A percentile compares a stretch with the other conserved stretches of the same genome.
These are phyloP conservation scores for Linurgus olivaceus DNA, from an alignment of 2,797 vertebrate species.

Conservation along the genomic window DNA sequence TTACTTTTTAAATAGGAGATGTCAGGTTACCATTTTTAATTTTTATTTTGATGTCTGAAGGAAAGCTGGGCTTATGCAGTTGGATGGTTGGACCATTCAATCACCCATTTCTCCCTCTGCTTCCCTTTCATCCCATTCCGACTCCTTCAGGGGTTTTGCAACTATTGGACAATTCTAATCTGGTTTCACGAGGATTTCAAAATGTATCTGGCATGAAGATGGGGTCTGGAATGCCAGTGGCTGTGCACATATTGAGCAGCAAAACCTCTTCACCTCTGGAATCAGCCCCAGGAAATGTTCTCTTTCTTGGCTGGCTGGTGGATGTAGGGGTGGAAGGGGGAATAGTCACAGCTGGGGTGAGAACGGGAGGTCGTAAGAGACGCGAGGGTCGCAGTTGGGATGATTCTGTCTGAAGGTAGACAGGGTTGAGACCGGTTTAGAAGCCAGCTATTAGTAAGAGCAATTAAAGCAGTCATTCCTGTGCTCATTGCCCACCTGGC, in stretches of 20 bases:
- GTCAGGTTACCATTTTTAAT: background rate
- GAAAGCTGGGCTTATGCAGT: background rate
- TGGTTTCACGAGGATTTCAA: background rate
- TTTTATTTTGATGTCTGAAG: background rate
- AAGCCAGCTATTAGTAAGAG: rapidly evolving
- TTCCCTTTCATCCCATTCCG: background rate
- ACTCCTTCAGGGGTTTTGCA: background rate
- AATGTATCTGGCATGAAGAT: background rate
- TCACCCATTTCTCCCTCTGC: background rate
- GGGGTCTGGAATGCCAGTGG: background rate
- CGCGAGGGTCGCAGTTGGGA: rapidly evolving
- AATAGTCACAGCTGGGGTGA: rapidly evolving
- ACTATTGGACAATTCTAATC: background rate
- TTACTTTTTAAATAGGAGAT: background rate
- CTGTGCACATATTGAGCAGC: rapidly evolving
- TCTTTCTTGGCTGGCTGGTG: background rate
- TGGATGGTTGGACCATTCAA: background rate
- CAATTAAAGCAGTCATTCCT: rapidly evolving
- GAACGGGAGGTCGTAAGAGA: background rate
- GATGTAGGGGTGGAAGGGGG: background rate
- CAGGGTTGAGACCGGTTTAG: background rate
- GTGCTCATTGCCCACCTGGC: background rate
- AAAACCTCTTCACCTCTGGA: background rate
- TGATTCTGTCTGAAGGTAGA: background rate
- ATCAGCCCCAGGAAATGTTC: background rate